Base-by-base conservation (phyloP, 1,140 invertebrate species). In the Halictus rubicundus region DNA sequence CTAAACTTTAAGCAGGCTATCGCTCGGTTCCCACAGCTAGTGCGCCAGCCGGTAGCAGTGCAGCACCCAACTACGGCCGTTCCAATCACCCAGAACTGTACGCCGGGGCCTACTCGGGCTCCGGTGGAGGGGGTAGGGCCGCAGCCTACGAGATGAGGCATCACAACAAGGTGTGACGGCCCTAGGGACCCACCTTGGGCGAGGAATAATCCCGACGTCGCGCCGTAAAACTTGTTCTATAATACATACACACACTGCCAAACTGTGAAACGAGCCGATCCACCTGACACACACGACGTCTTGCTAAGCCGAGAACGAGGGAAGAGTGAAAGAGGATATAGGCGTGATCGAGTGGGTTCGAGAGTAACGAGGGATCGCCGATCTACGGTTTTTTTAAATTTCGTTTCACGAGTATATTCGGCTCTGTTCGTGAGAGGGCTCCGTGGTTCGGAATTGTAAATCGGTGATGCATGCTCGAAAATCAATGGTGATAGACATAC, bases 61-160 rank as follows among this genome's bases (percentile, higher is more conserved):
- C 94, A 89, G 93, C 94, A 91, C 91, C 90, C 91, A 93, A 90
- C 89, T 93, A 93, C 92, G 91, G 92, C 90, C 92, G 94, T 81
- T 91, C 93, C 88, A 94, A 94, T 86, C 94, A 95, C 88, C 94
- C 94, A 81, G 94, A 95, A 86, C 87, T 94, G 77, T 95, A 96
- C 90, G 95, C 95, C 82, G 95, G 95, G 84, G 95, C 95, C 83
- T 95, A 95, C 90, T 91, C 94, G 89, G 94, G 94, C 81, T 87
- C 89, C 93, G 94, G 89, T 88, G 93, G 90, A 92, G 92, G 84
- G 89, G 93, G 90, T 91, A 93, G 90, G 91, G 92, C 92, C 90
- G 85, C 94, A 92, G 90, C 92, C 88, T 93, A 94, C 92, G 92
- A 94, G 90, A 93, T 94, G 93, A 92, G 93, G 78, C 92, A 93